Conservation (phyloP, 2,888 invertebrate species). For the Carabus problematicus region DNA sequence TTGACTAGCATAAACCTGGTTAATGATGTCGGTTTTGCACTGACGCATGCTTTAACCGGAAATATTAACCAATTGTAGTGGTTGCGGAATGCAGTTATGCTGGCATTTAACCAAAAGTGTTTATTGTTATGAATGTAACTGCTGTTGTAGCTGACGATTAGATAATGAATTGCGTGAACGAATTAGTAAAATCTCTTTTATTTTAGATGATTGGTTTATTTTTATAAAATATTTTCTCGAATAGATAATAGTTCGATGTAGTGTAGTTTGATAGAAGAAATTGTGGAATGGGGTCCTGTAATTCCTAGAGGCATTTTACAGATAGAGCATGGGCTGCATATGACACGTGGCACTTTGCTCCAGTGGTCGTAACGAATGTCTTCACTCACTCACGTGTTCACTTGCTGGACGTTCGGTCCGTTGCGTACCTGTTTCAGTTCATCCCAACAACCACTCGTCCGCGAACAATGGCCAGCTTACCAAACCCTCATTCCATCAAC, state of each 20-base stretch:
- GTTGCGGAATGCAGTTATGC: background rate
- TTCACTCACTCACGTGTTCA: slow-evolving; percentile 19
- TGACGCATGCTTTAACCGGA: slow-evolving; percentile 7
- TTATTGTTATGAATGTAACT: too few relatives aligned
- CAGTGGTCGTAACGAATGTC: slow-evolving; percentile 27
- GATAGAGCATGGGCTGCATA: slow-evolving; percentile 20
- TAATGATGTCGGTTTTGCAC: background rate
- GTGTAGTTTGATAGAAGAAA: too few relatives aligned
- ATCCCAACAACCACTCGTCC: background rate
- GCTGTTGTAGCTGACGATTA: too few relatives aligned
- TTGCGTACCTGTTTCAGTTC: slow-evolving; percentile 15
- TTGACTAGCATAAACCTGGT: background rate
- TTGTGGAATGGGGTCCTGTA: too few relatives aligned
- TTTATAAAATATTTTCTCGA: too few relatives aligned
- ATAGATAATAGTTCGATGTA: too few relatives aligned
- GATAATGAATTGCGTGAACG: too few relatives aligned
- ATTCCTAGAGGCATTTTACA: background rate
- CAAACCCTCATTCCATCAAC: background rate
- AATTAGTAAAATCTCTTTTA: too few relatives aligned
- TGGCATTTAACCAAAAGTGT: too few relatives aligned
- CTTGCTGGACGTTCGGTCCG: background rate
- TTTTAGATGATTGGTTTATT: too few relatives aligned
- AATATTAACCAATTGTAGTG: slow-evolving; percentile 12
- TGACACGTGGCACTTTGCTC: slow-evolving; percentile 24
- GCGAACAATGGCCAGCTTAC: background rate